Evolutionary conservation across 2,797 vertebrate species (phyloP), one percentile per base, ranked within the genome.

Genomic region (Caiman crocodilus): DNA sequence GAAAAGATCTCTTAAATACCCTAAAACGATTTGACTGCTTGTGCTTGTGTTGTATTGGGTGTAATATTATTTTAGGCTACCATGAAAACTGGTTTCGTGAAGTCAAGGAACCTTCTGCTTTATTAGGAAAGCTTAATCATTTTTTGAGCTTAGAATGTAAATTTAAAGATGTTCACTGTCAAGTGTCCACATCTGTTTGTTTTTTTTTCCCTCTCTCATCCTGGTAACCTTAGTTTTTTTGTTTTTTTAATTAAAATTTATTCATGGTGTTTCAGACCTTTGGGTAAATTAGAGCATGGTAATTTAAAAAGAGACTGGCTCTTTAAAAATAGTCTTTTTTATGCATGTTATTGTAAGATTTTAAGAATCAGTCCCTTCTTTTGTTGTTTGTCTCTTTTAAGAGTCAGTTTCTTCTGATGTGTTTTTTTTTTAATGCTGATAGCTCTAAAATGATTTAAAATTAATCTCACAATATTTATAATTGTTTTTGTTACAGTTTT

Each of bases 401-500:
- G 42, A 50, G 42, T 50, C 42, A 50, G 42, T 50, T 10, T 50
- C 42, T 50, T 50, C 42, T 50, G 42, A 50, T 50, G 9, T 50
- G 35, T 50, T 7, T 42, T 50, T 50, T 50, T 50, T 50, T 11
- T 10, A 50, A 50, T 50, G 42, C 3, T 50, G 42, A 50, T 50
- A 79, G 75, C 83, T 92, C 16, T 56, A 71, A 4, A 75, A 60
- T 23, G 73, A 50, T 90, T 56, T 35, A 78, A 69, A 28, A 89
- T 80, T 14, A 25, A 84, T 75, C 77, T 94, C 60, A 55, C 63
- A 35, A 75, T 87, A 79, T 82, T 79, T 96, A 13, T 96, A 50
- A 50, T 50, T 50, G 42, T 96, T 98, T 97, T 94, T 92, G 63
- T 96, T 97, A 30, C 96, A 99, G 99, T 99, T 99, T 97, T 98